Base-by-base conservation (phyloP, 2,888 invertebrate species). In the Andrena minutula region DNA sequence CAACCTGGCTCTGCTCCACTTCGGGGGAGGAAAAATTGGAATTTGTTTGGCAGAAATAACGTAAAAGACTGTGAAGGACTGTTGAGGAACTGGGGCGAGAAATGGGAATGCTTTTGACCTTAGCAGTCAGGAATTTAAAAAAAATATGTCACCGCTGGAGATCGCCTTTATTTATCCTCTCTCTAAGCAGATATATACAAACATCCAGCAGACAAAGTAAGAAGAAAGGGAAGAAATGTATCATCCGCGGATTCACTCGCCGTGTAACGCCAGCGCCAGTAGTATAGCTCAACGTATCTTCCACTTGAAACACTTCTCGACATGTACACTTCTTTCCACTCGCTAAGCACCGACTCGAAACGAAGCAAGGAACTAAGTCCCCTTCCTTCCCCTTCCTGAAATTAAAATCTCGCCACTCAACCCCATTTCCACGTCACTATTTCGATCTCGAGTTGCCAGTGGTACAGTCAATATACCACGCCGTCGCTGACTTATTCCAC, bases 331-430 rank as follows among this genome's bases (percentile, higher is more conserved):
- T 23, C 64, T 16, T 53, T 61, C 26, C 32, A 58, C 72, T 63
- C 30, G 12, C 12, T 30, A 72, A 64, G 64, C 47, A 23, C 20
- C 20, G 6, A 2, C 58, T 26, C 5, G 35, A 10, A 30, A 61
- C 8, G 6, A 10, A 63, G 56, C 16, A 63, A 68, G 56, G 58
- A 64, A 77, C 63, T 64, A 78, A 78, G 56, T 63, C 47, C 78
- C 53, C 56, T 41, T 23, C 28, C 30, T 12, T 41, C 20, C 5
- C 26, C 51, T 56, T 30, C 23, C 65, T 51, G 7, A 60, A 76
- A 61, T 26, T 20, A 77, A 77, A 77, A 69, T 53, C 78, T 23
- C 66, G 76, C 68, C 68, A 49, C 63, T 69, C 53, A 35, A 77
- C 68, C 78, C 58, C 56, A 16, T 69, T 77, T 69, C 56, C 77